phyloP scores from a whole-genome alignment of 2,113 vertebrate species.

The Daboia siamensis region DNA sequence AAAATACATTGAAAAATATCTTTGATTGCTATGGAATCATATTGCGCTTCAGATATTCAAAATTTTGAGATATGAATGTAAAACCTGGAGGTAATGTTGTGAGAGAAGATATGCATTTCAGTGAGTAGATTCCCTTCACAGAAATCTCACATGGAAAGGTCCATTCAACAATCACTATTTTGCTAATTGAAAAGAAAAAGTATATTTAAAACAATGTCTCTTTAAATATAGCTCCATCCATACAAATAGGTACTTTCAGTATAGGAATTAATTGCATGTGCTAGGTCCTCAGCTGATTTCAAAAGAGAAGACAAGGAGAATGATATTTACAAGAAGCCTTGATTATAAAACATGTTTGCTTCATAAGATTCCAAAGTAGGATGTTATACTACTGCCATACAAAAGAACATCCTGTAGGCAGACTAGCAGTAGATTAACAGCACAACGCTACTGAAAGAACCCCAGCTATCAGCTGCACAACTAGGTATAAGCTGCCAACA shows the following conservation, averaged over 20 bases:
- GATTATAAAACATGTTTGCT: neutral
- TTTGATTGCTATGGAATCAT: neutral
- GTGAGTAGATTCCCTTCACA: neutral
- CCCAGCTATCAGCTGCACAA: neutral
- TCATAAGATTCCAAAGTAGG: neutral
- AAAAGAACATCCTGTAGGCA: neutral
- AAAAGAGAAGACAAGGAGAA: neutral
- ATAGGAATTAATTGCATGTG: conserved; percentile 5
- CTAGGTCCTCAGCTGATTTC: neutral
- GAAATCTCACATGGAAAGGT: neutral
- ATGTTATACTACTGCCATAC: neutral
- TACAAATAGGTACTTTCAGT: neutral
- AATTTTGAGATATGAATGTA: neutral
- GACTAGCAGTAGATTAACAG: conserved; percentile 27
- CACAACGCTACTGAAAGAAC: conserved; percentile 19
- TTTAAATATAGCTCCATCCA: neutral
- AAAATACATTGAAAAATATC: neutral
- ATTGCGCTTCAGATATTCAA: neutral
- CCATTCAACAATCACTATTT: fast-evolving
- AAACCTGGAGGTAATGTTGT: neutral
- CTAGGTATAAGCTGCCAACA: neutral
- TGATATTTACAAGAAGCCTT: neutral
- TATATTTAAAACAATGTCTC: neutral
- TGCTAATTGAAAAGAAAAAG: neutral
- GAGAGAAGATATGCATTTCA: neutral